These are phyloP conservation scores for Tridacna crocea DNA, from an alignment of 2,888 invertebrate species.

Conservation along the genomic window DNA sequence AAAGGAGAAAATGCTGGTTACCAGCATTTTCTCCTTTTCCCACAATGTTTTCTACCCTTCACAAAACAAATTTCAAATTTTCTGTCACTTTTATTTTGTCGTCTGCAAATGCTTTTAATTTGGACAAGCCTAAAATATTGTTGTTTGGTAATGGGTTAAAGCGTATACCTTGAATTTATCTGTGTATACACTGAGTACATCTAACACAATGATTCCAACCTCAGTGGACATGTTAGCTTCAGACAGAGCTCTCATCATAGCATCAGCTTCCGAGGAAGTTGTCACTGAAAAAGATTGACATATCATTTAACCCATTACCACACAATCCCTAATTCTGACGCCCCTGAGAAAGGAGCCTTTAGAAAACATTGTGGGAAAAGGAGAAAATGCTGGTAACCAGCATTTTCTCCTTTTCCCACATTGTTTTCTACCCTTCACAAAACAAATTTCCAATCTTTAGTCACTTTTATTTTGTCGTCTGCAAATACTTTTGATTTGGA, in stretches of 20 bases:
- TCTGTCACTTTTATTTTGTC: no score
- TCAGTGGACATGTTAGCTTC: constrained; percentile 95
- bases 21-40: no score
- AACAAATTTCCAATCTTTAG: no score
- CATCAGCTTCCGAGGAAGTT: constrained; percentile 81
- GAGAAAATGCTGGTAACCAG: not conserved
- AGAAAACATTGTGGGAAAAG: not conserved
- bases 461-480: no score
- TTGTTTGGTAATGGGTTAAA: no score
- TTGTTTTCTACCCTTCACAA: not conserved
- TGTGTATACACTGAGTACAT: constrained; percentile 93
- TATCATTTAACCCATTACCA: constrained; percentile 1
- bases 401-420: not conserved
- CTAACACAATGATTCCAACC: constrained; percentile 93
- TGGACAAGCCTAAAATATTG: no score
- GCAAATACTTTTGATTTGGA: no score
- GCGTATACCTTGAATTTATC: constrained; percentile 89
- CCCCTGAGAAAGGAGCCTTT: not conserved
- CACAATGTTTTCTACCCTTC: no score
- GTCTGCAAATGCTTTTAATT: no score
- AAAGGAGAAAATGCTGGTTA: no score
- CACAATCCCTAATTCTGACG: not conserved
- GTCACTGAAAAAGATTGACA: constrained; percentile 70
- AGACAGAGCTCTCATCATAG: constrained; percentile 87
- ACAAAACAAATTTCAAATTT: no score